Conservation (phyloP, 1,140 invertebrate species). For the Macrobrachium rosenbergii region DNA sequence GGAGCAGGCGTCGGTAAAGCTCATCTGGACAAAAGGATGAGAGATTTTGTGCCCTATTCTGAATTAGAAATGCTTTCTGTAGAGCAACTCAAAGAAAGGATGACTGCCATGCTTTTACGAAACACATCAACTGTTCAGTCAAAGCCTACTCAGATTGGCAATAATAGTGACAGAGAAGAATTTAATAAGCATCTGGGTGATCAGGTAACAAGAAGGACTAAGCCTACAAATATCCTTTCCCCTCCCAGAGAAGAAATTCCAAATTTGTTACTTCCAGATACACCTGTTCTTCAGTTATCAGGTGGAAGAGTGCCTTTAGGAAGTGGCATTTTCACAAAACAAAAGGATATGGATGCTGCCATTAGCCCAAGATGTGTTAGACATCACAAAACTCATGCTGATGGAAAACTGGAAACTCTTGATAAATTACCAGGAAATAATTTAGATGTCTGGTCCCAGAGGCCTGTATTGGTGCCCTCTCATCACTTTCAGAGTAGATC, state of each 20-base stretch:
- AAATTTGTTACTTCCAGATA: constrained; percentile 39
- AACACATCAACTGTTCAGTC: background rate
- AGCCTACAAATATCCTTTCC: background rate
- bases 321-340: background rate
- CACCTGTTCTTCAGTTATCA: constrained; percentile 31
- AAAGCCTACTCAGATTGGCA: background rate
- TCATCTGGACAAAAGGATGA: background rate
- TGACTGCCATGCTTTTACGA: constrained; percentile 50
- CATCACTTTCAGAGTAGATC: background rate
- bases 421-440: constrained; percentile 2
- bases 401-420: no score
- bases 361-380: background rate
- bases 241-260: constrained; percentile 23
- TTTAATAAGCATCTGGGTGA: background rate
- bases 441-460: background rate
- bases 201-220: background rate
- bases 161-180: background rate
- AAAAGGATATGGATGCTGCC: constrained; percentile 11
- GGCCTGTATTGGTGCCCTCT: background rate
- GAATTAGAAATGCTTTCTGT: constrained; percentile 41
- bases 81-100: constrained; percentile 48
- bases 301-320: background rate
- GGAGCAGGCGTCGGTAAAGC: background rate
- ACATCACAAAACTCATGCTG: no score
- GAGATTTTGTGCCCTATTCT: constrained; percentile 21